Conservation (phyloP, 2,888 invertebrate species). For the Lydus trimaculatus region DNA sequence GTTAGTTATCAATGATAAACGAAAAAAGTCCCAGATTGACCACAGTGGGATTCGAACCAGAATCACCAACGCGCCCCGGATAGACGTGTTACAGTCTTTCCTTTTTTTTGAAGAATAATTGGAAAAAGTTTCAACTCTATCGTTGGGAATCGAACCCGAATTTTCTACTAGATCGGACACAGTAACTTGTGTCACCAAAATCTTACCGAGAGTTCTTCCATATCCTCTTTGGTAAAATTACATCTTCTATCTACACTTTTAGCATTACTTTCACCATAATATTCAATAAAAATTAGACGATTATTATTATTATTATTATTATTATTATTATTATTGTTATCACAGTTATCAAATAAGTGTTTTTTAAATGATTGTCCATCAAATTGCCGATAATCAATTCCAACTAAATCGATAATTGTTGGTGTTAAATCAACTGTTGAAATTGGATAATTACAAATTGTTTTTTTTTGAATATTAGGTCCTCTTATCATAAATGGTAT, state of each 20-base stretch:
- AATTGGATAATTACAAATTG: constrained; percentile 65
- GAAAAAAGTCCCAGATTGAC: too few species aligned
- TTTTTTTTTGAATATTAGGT: constrained; percentile 68
- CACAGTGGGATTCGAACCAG: too few species aligned
- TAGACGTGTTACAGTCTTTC: too few species aligned
- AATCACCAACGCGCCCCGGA: too few species aligned
- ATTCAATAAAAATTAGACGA: constrained; percentile 73
- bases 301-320: constrained; percentile 57
- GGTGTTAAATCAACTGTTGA: constrained; percentile 85
- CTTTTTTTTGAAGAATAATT: too few species aligned
- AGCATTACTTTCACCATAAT: constrained; percentile 77
- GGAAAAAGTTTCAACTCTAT: too few species aligned
- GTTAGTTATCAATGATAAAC: too few species aligned
- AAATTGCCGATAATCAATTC: constrained; percentile 62
- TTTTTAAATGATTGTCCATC: constrained; percentile 68
- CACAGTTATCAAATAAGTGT: constrained; percentile 32
- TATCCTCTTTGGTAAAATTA: constrained; percentile 66
- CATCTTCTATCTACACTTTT: constrained; percentile 68
- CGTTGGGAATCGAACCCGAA: too few species aligned
- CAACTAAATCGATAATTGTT: constrained; percentile 79
- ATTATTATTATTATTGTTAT: constrained; percentile 14
- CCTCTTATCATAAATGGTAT: constrained; percentile 84
- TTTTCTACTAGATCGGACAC: too few species aligned
- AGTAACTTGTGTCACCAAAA: too few species aligned
- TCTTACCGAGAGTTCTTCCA: constrained; percentile 68